Conservation (phyloP, 2,113 vertebrate species). For the Verasper variegatus region DNA sequence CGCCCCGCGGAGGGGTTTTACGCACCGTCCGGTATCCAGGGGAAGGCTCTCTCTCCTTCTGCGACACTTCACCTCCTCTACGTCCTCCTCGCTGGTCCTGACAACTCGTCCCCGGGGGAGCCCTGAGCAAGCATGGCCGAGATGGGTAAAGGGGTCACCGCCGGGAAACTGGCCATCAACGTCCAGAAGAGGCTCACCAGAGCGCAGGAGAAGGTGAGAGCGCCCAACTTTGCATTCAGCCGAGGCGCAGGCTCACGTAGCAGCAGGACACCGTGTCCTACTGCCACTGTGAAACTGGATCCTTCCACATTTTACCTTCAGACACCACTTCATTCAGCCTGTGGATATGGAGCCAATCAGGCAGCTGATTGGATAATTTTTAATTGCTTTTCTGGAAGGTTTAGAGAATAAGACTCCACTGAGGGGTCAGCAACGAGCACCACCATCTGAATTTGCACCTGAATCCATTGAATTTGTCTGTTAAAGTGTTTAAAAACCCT, state of each 20-base stretch:
- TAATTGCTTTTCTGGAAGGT: neutral
- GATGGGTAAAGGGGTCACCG: slow-evolving; percentile 93
- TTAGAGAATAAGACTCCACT: neutral
- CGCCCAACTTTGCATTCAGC: neutral
- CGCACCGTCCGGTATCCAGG: slow-evolving; percentile 39
- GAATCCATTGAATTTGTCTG: neutral
- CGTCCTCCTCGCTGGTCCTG: slow-evolving; percentile 14
- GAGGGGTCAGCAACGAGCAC: neutral
- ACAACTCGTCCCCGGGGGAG: slow-evolving; percentile 32
- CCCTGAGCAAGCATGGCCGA: slow-evolving; percentile 88
- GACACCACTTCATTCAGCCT: neutral
- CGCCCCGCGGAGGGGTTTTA: slow-evolving; percentile 41
- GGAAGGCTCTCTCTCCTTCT: slow-evolving; percentile 27
- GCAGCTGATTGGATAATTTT: neutral
- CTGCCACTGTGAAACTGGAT: slow-evolving; percentile 45
- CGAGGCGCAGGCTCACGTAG: neutral
- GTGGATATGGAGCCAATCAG: neutral
- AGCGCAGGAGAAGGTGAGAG: slow-evolving; percentile 95
- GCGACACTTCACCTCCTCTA: neutral
- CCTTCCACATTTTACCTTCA: neutral
- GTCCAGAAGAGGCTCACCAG: slow-evolving; percentile 95
- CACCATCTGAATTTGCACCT: neutral
- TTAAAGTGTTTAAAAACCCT: too few relatives aligned
- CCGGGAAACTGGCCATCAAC: slow-evolving; percentile 94
- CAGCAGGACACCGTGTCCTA: slow-evolving; percentile 32